These are phyloP conservation scores for Anthopleura xanthogrammica DNA, from an alignment of 92 coral and sea anemone genomes.

Conservation along the genomic window DNA sequence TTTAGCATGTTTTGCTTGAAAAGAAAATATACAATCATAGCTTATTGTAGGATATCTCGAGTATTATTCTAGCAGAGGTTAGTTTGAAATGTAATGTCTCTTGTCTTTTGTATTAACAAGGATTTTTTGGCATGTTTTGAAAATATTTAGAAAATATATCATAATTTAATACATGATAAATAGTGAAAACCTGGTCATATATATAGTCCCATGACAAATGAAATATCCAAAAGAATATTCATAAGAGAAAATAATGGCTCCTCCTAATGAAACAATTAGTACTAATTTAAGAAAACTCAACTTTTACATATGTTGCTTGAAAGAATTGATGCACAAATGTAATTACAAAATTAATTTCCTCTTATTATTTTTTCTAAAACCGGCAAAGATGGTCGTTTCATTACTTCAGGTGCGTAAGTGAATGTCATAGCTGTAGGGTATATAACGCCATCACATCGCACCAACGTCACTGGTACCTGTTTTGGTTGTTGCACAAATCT, in stretches of 20 bases:
- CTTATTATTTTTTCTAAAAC: slow-evolving; percentile 68
- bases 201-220: no score
- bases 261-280: no score
- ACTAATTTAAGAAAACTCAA: no score
- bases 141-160: not conserved
- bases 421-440: slow-evolving; percentile 95
- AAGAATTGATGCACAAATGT: no score
- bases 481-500: slow-evolving; percentile 92
- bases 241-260: no score
- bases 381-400: slow-evolving; percentile 76
- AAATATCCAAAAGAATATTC: no score
- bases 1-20: not conserved
- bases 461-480: slow-evolving; percentile 96
- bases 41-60: no score
- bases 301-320: no score
- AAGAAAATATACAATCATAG: not conserved
- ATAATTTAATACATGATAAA: not conserved
- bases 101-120: not conserved
- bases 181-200: no score
- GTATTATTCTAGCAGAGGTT: no score
- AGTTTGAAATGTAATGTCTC: not conserved
- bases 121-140: not conserved
- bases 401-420: slow-evolving; percentile 96
- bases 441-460: slow-evolving; percentile 95
- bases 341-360: slow-evolving; percentile 7